Percentiles rank a stretch among this genome's conserved stretches.
Conservation (phyloP, 2,113 vertebrate species). For the Bujurquina vittata region DNA sequence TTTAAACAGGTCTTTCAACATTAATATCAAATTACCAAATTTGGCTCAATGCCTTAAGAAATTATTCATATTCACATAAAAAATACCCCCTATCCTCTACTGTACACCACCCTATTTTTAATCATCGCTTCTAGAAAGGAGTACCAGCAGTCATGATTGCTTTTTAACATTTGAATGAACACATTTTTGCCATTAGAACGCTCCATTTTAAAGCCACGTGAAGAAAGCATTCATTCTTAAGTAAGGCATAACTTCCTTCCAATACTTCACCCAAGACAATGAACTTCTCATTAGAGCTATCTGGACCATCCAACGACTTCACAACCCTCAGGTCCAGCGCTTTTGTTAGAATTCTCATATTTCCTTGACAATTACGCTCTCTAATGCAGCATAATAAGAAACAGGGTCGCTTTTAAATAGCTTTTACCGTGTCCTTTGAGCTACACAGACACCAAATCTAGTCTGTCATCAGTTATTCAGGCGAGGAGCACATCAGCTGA, state of each 20-base stretch:
- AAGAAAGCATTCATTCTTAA: not conserved
- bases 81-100: not conserved
- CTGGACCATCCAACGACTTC: not conserved
- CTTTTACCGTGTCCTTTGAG: constrained; percentile 14
- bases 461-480: constrained; percentile 60
- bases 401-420: constrained; percentile 20
- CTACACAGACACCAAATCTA: constrained; percentile 15
- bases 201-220: not conserved
- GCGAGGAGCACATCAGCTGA: constrained; percentile 35
- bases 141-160: not conserved
- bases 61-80: not conserved
- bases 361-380: not conserved
- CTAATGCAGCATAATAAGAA: constrained; percentile 1
- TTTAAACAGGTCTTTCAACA: not conserved
- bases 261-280: not conserved
- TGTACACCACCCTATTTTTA: not conserved
- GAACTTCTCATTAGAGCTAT: not conserved
- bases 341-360: not conserved
- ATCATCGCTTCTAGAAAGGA: not conserved
- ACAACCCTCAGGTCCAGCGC: not conserved
- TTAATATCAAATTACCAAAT: not conserved
- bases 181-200: not conserved
- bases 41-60: not conserved
- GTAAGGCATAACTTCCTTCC: not conserved
- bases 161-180: not conserved